Percentiles rank a stretch among this genome's conserved stretches.
Conservation (phyloP, 2,888 invertebrate genomes). For the Nephrocerus scutellatus region DNA sequence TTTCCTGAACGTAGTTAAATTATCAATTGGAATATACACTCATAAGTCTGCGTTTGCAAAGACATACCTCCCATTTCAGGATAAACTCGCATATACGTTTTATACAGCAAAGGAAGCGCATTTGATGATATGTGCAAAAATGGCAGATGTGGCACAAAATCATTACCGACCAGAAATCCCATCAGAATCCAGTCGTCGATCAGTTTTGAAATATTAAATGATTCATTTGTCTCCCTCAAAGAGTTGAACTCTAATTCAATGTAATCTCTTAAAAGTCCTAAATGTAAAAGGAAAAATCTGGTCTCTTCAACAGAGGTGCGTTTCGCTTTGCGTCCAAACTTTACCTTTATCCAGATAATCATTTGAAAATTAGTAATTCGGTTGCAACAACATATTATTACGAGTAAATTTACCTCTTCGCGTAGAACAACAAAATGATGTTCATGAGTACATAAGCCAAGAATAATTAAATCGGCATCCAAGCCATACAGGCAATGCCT, state of each 20-base stretch:
- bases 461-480: conserved; percentile 96
- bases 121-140: conserved; percentile 89
- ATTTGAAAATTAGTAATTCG: neutral
- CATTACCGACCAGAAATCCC: conserved; percentile 96
- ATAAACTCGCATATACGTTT: conserved; percentile 78
- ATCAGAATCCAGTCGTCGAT: conserved; percentile 98
- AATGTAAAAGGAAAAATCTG: conserved; percentile 85
- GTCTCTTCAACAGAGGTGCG: conserved; percentile 77
- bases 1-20: conserved; percentile 59
- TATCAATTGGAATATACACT: neutral
- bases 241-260: conserved; percentile 80
- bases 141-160: conserved; percentile 94
- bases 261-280: conserved; percentile 88
- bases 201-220: conserved; percentile 81
- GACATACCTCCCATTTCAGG: conserved; percentile 74
- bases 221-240: conserved; percentile 56
- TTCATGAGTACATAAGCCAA: conserved; percentile 93
- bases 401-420: conserved; percentile 68
- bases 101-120: conserved; percentile 79
- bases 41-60: conserved; percentile 12
- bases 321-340: conserved; percentile 65
- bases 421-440: conserved; percentile 89
- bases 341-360: conserved; percentile 52
- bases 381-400: conserved; percentile 1
- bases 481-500: conserved; percentile 94